Evolutionary conservation across 2,888 invertebrate species (phyloP).

Genomic region (Aspidapion aeneum): DNA sequence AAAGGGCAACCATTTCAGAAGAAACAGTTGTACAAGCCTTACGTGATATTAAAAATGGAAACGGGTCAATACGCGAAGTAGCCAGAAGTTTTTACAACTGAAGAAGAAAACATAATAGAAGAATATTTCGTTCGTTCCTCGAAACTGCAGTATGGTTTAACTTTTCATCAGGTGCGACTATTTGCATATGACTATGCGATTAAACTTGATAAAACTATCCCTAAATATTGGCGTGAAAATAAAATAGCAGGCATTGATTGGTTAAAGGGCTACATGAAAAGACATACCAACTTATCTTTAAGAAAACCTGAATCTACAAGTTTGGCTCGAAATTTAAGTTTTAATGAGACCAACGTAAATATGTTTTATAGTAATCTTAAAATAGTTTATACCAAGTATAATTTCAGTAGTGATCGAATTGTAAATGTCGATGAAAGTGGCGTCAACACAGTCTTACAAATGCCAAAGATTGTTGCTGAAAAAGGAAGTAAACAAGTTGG

Average conservation of each 20-base stretch:
- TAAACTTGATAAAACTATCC: background rate
- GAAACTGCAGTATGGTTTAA: background rate
- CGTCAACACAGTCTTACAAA: slow-evolving; percentile 1
- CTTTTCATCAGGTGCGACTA: background rate
- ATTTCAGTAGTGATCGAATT: background rate
- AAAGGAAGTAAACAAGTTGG: slow-evolving; percentile 1
- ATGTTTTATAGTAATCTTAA: background rate
- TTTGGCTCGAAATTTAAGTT: background rate
- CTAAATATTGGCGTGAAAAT: background rate
- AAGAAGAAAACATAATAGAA: background rate
- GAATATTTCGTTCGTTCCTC: background rate
- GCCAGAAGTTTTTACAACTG: background rate
- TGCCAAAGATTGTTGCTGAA: background rate
- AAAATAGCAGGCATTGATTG: background rate
- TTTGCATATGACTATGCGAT: background rate
- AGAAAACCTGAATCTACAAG: slow-evolving; percentile 8
- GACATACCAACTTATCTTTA: slow-evolving; percentile 5
- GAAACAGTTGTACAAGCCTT: background rate
- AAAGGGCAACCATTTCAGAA: background rate
- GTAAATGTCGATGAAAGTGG: slow-evolving; percentile 10
- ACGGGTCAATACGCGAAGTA: background rate
- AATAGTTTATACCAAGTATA: background rate
- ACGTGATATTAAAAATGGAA: background rate
- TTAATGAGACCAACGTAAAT: slow-evolving; percentile 2
- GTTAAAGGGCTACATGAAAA: slow-evolving; percentile 3